Base-by-base conservation (phyloP, 2,113 vertebrate species). In the Synodontis membranacea region DNA sequence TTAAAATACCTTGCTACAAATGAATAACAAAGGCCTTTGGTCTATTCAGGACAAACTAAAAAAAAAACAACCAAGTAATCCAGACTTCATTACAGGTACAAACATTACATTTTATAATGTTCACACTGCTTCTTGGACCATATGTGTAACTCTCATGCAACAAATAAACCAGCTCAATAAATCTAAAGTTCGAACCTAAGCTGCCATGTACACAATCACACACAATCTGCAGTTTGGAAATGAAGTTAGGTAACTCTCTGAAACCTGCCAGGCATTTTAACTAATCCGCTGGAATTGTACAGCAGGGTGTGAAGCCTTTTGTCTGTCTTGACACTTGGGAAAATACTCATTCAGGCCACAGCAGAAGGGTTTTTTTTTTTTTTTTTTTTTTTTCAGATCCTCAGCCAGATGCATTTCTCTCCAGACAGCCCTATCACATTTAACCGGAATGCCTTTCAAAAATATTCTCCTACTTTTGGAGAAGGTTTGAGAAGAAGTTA, bases 271-370 rank as follows among this genome's bases (percentile, higher is more conserved):
- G 54, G 91, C 84, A 87, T 87, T 39, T 91, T 88, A 79, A 91
- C 88, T 62, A 75, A 90, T 91, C 86, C 80, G 54, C 89, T 92
- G 88, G 91, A 79, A 83, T 84, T 5, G 85, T 64, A 92, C 91
- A 86, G 82, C 88, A 88, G 88, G 89, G 90, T 85, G 84, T 89
- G 83, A 80, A 74, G 58, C 86, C 86, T 87, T 87, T 94, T 94
- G 85, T 93, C 90, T 92, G 76, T 75, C 37, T 1, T 25, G 21
- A 72, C 87, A 86, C 56, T 81, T 60, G 72, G 86, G 85, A 84
- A 91, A 91, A 90, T 86, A 88, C 86, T 92, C 84, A 81, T 58
- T 76, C n/a, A 52, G 58, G 4, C 54, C 74, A 66, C 52, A 82
- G 48, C 19, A 44, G 9, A 82, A 83, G 58, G 54, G 64, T 72